These are phyloP conservation scores for Tenthredo distinguenda DNA, from an alignment of 2,888 invertebrate species.

Conservation along the genomic window DNA sequence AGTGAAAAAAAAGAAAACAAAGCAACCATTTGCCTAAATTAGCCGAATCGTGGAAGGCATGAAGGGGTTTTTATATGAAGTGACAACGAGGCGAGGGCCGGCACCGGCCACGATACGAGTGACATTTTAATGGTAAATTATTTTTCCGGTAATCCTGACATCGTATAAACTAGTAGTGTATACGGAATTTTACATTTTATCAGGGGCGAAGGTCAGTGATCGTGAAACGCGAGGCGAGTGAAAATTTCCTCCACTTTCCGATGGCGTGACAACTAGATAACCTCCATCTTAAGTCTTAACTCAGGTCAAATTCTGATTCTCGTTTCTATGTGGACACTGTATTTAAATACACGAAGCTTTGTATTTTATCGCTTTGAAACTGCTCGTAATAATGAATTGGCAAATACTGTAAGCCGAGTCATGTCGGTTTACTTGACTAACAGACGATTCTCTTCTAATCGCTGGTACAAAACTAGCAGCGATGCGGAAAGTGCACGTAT, in stretches of 20 bases:
- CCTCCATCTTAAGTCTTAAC: background rate
- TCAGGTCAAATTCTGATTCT: background rate
- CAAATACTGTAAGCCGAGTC: no score
- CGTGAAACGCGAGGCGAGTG: background rate
- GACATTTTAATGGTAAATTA: conserved; percentile 6
- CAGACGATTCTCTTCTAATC: no score
- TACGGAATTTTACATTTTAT: background rate
- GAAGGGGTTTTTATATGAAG: conserved; percentile 15
- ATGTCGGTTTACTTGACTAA: no score
- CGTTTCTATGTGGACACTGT: background rate
- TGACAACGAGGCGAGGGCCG: conserved; percentile 6
- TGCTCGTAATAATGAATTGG: no score
- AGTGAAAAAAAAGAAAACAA: background rate
- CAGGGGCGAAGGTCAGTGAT: background rate
- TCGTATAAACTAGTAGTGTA: background rate
- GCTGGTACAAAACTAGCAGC: no score
- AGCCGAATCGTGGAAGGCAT: conserved; percentile 22
- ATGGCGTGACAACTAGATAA: conserved; percentile 8
- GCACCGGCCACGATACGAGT: background rate
- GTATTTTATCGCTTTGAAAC: background rate
- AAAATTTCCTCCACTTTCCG: background rate
- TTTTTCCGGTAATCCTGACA: background rate
- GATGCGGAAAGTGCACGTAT: no score
- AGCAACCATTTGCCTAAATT: conserved; percentile 20
- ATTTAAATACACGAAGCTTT: background rate